phyloP scores from a whole-genome alignment of 2,797 vertebrate species.

The Typhlichthys subterraneus region DNA sequence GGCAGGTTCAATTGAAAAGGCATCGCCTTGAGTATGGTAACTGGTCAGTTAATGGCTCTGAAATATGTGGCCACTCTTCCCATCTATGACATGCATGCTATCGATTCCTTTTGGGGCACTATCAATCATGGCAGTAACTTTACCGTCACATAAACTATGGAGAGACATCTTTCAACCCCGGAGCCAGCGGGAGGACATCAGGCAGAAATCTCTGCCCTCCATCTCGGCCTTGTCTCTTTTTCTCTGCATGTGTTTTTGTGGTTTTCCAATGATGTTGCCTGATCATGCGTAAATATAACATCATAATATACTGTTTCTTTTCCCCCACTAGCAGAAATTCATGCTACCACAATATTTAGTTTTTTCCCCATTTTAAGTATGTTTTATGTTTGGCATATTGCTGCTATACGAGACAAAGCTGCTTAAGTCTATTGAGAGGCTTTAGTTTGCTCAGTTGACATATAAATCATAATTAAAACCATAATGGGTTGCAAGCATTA shows the following conservation, averaged over 20 bases:
- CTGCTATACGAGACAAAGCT: no score
- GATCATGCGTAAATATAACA: no score
- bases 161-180: constrained; percentile 61
- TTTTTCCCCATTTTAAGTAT: no score
- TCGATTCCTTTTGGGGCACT: constrained; percentile 66
- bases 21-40: constrained; percentile 60
- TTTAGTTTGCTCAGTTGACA: no score
- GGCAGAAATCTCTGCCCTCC: constrained; percentile 36
- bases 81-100: constrained; percentile 52
- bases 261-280: not conserved
- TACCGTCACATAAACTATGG: constrained; percentile 61
- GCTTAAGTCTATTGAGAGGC: no score
- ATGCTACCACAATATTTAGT: no score
- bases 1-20: constrained; percentile 67
- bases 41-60: constrained; percentile 68
- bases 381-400: no score
- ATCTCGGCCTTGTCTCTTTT: constrained; percentile 42
- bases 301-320: no score
- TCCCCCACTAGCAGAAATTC: no score
- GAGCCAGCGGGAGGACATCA: constrained; percentile 14
- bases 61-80: constrained; percentile 69
- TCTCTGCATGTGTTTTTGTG: not conserved
- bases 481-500: no score
- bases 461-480: no score
- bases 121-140: constrained; percentile 71